Conservation (phyloP, 2,888 invertebrate species). For the Andrena bicolor region DNA sequence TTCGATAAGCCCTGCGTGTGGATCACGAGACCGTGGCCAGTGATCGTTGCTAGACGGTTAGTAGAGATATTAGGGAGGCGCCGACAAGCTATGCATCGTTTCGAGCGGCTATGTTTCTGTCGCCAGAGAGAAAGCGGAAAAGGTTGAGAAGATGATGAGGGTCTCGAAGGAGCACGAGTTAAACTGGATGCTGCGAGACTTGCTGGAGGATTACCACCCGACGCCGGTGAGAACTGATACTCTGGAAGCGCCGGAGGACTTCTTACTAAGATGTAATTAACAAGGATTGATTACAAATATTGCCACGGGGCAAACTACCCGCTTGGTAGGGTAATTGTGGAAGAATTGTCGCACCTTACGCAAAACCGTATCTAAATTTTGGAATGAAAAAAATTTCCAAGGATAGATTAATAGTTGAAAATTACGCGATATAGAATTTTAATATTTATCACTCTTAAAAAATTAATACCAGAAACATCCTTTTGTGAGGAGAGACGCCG, state of each 20-base stretch:
- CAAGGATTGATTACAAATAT: constrained; percentile 26
- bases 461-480: too few species aligned
- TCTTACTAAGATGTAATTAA: constrained; percentile 86
- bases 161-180: constrained; percentile 83
- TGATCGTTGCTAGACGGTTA: constrained; percentile 89
- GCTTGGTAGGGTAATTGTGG: background rate
- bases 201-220: constrained; percentile 87
- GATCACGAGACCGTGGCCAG: constrained; percentile 93
- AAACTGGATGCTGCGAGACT: constrained; percentile 86
- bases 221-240: constrained; percentile 83
- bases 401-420: too few species aligned
- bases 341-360: background rate
- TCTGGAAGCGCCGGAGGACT: constrained; percentile 88
- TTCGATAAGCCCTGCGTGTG: constrained; percentile 90
- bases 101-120: constrained; percentile 8
- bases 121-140: constrained; percentile 85
- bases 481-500: too few species aligned
- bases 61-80: constrained; percentile 10
- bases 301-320: background rate
- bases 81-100: background rate
- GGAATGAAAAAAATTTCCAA: too few species aligned
- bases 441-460: too few species aligned
- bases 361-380: too few species aligned
- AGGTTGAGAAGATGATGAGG: constrained; percentile 86
- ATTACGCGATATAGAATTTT: too few species aligned